Evolutionary conservation across 2,797 vertebrate genomes (phyloP), one percentile per base, ranked within the genome.

Genomic region (Parambassis ranga): DNA sequence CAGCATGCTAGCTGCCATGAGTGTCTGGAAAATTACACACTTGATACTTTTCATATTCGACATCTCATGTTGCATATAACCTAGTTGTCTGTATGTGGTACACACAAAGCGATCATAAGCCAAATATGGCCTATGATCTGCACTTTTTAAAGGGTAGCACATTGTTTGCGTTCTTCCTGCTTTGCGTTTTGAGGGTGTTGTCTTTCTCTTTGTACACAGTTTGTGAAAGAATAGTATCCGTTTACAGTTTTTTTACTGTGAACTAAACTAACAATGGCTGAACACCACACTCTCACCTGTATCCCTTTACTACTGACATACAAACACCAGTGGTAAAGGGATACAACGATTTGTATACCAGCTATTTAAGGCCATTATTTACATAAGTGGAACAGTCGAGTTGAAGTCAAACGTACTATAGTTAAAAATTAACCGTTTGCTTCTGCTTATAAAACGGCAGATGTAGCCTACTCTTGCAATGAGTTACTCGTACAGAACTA

Each of bases 311-410:
- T 77, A 27, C 4, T 9, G 2, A 1, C 14, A 15, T 27, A 75
- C 70, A 76, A 79, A 79, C n/a, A 7, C 20, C 13, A 10, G 8
- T 20, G 48, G 8, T 20, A 48, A 10, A 48, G 20, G 30, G n/a
- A 55, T 22, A 76, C 24, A 72, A 59, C 33, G 27, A n/a, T n/a
- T n/a, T n/a, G n/a, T n/a, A n/a, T n/a, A n/a, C n/a, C n/a, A n/a
- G n/a, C n/a, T n/a, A n/a, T n/a, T n/a, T 1, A 22, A 32, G 30
- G 52, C 30, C 36, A 79, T 77, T 83, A 82, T 85, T 82, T 76
- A 75, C 60, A 59, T 47, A 61, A 61, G 55, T 42, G 22, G 32
- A 28, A 16, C 31, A 6, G 38, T 5, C 23, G 26, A 38, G 24
- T 36, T 33, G 13, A 28, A 47, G 30, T 27, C 20, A 70, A 48